Percentiles rank a stretch among this genome's conserved stretches.
phyloP scores from a whole-genome alignment of 2,797 vertebrate species.

The Anableps anableps region DNA sequence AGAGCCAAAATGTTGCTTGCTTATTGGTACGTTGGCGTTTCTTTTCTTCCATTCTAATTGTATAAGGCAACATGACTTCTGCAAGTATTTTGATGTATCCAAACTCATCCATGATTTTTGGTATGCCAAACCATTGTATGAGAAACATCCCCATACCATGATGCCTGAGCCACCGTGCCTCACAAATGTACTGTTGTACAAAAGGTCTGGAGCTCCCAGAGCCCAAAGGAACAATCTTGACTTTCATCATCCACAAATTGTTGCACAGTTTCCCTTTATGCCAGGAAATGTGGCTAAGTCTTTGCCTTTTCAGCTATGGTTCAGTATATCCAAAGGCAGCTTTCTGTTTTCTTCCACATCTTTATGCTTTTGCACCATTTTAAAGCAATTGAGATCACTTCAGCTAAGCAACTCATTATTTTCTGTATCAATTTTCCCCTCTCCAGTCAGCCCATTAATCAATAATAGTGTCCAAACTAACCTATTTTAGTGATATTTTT shows the following conservation, averaged over 20 bases:
- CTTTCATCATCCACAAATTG: background rate
- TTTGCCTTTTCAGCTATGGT: background rate
- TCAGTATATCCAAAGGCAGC: background rate
- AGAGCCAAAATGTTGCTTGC: background rate
- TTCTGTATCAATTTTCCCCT: background rate
- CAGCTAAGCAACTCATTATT: background rate
- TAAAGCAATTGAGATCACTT: background rate
- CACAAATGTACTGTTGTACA: background rate
- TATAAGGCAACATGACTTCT: background rate
- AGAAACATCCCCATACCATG: background rate
- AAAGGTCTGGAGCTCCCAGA: background rate
- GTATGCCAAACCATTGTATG: background rate
- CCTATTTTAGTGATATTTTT: background rate
- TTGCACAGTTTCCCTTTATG: background rate
- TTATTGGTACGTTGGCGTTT: background rate
- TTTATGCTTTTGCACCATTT: background rate
- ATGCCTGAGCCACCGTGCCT: background rate
- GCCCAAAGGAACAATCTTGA: background rate
- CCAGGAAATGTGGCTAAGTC: background rate
- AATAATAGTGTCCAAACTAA: background rate
- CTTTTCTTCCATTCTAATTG: background rate
- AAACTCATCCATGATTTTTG: background rate
- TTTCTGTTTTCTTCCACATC: background rate
- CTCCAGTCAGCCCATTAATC: background rate
- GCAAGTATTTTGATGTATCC: background rate